Evolutionary conservation across 2,113 vertebrate genomes (phyloP).

Genomic region (Heterotis niloticus): DNA sequence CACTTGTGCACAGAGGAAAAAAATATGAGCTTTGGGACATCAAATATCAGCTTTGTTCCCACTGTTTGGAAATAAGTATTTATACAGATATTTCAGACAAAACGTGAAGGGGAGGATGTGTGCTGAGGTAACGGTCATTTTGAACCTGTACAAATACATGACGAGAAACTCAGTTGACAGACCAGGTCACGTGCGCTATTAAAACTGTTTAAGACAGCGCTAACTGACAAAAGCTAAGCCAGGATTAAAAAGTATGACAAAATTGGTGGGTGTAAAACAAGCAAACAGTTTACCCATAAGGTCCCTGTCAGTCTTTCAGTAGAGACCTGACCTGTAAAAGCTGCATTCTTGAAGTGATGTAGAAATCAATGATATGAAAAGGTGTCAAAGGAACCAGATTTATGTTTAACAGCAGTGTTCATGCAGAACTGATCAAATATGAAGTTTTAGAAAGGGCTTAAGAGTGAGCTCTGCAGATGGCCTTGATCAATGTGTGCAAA

Average conservation of each 20-base stretch:
- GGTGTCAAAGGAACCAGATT: neutral
- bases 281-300: neutral
- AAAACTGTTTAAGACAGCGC: constrained; percentile 3
- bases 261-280: constrained; percentile 4
- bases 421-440: neutral
- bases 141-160: constrained; percentile 12
- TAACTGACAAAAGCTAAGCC: constrained; percentile 21
- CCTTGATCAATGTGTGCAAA: constrained; percentile 19
- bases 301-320: constrained; percentile 14
- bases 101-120: neutral
- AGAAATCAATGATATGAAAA: constrained; percentile 16
- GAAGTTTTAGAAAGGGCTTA: constrained; percentile 3
- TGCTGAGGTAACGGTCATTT: constrained; percentile 6
- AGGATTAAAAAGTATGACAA: neutral
- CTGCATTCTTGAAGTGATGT: constrained; percentile 5
- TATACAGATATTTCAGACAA: too few species aligned
- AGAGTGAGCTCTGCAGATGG: constrained; percentile 9
- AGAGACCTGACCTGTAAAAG: constrained; percentile 13
- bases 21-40: too few species aligned
- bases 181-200: constrained; percentile 7
- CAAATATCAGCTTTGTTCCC: too few species aligned
- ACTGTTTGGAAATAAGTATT: too few species aligned
- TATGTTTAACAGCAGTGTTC: constrained; percentile 4
- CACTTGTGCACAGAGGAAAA: too few species aligned
- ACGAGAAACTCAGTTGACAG: neutral